Evolutionary conservation across 1,140 invertebrate species (phyloP), one percentile per base, ranked within the genome.

Genomic region (Lysiphlebus fabarum): DNA sequence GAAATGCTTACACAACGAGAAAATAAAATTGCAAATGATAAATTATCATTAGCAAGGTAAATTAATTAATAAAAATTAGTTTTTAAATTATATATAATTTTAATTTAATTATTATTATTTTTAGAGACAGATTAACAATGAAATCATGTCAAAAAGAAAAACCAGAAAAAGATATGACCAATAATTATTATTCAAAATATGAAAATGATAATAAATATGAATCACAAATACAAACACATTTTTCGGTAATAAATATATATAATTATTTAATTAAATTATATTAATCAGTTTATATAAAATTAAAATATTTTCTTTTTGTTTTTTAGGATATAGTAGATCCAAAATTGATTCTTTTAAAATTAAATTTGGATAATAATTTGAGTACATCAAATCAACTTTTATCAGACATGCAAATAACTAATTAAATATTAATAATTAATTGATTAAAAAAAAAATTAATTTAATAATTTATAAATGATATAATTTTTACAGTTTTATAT

Each of bases 251-350:
- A 26, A 6, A 8, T 43, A 9, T 10, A 33, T 47, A 37, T 43
- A 38, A 53, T 45, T 41, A 10, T 1, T 14, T 40, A 44, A 41
- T 6, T n/a, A n/a, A 40, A 6, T 48, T 54, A 12, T 63, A 60
- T 37, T 34, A 64, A 56, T 68, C 57, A 53, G 48, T 59, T 56
- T 63, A 65, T 56, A 1, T 34, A 11, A 2, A 11, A 40, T 38
- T 36, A 8, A 47, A 36, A 37, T 43, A 41, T 56, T 42, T 37
- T 37, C 26, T 48, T 58, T 53, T 61, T 59, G 2, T 54, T 8
- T 41, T 62, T 57, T 47, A 78, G 76, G 72, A 72, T 54, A 65
- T 75, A 17, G 64, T 77, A 38, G 75, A 78, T 61, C 76, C 76
- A 17, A 67, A 69, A 50, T 44, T 77, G 17, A 44, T 75, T 9